A percentile compares a stretch with the other conserved stretches of the same genome.
phyloP scores from a whole-genome alignment of 2,113 vertebrate genomes.

The Poeciliopsis retropinna region DNA sequence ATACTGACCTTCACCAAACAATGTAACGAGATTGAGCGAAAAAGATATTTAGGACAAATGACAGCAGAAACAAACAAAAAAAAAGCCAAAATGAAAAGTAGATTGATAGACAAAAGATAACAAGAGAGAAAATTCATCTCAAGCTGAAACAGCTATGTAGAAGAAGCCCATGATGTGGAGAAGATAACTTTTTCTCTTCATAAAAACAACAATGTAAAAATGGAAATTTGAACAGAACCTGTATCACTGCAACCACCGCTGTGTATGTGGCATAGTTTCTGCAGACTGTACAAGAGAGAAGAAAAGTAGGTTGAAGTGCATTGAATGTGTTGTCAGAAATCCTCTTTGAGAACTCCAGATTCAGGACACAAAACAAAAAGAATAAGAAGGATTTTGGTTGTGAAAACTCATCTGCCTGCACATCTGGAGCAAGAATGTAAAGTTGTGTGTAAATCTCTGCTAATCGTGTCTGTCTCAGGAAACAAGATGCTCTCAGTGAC shows the following conservation, averaged over 20 bases:
- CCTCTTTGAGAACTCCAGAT: conserved; percentile 5
- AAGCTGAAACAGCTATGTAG: neutral
- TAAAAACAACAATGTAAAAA: neutral
- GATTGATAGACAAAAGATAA: conserved; percentile 8
- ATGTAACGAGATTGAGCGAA: neutral
- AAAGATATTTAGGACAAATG: neutral
- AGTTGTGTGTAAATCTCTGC: neutral
- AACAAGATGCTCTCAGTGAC: neutral
- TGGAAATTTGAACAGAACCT: conserved; percentile 11
- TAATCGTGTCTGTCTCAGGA: neutral
- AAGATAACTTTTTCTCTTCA: conserved; percentile 14
- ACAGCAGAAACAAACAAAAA: neutral
- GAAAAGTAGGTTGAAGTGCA: neutral
- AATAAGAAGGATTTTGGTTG: neutral
- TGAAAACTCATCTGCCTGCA: neutral
- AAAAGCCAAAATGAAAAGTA: neutral
- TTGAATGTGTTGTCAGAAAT: conserved; percentile 15
- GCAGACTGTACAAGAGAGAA: neutral
- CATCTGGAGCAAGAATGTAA: neutral
- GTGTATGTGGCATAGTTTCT: neutral
- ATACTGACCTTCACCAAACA: conserved; percentile 38
- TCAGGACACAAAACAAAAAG: neutral
- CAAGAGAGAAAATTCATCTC: neutral
- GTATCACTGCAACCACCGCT: conserved; percentile 6
- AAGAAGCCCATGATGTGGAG: neutral